Conservation (phyloP, 2,797 vertebrate species). For the Lepilemur septentrionalis region DNA sequence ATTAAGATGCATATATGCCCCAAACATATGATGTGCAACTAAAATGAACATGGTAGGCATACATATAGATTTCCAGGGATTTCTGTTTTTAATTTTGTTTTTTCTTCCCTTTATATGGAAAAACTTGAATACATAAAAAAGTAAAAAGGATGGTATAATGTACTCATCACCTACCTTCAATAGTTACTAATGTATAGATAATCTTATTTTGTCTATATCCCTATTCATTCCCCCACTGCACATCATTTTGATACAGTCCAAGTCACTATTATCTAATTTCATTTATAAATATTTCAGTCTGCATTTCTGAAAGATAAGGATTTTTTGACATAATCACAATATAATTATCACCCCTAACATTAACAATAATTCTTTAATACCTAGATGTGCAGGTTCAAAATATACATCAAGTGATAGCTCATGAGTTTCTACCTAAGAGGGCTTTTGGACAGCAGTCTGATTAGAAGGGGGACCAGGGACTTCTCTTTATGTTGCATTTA, state of each 20-base stretch:
- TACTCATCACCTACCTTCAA: background rate
- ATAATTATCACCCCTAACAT: background rate
- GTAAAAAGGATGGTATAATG: background rate
- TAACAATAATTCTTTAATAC: background rate
- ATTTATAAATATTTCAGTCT: constrained; percentile 1
- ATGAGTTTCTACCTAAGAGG: background rate
- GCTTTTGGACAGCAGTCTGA: background rate
- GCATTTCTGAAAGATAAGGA: background rate
- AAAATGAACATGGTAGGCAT: background rate
- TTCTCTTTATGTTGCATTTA: background rate
- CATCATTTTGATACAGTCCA: background rate
- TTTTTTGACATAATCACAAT: background rate
- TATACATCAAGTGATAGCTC: background rate
- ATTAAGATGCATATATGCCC: background rate
- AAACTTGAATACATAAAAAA: background rate
- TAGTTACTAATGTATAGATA: background rate
- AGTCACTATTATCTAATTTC: background rate
- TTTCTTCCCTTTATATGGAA: background rate
- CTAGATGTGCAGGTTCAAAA: background rate
- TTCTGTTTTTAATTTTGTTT: background rate
- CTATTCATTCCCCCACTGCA: background rate
- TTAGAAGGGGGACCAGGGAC: background rate
- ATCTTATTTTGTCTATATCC: background rate
- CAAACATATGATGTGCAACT: background rate
- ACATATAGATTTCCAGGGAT: background rate